Evolutionary conservation across 2,797 vertebrate genomes (phyloP).

Genomic region (Dendrocincla tyrannina): DNA sequence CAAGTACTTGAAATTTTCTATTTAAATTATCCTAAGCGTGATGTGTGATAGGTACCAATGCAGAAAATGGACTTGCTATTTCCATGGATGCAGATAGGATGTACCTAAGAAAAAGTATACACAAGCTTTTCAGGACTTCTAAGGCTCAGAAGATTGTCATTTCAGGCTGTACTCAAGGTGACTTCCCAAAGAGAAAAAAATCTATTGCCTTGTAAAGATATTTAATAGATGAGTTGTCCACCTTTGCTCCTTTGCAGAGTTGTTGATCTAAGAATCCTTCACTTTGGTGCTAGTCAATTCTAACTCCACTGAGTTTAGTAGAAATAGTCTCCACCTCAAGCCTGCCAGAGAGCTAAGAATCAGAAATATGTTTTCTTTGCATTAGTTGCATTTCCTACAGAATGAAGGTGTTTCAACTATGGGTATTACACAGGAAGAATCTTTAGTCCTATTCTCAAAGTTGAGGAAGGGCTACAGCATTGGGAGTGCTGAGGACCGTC

Average conservation of each 20-base stretch:
- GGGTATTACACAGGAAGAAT: neutral
- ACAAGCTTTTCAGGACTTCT: neutral
- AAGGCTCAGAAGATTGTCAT: neutral
- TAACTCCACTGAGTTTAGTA: neutral
- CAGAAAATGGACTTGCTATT: neutral
- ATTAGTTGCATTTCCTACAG: neutral
- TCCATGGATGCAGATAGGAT: neutral
- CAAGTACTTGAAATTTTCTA: neutral
- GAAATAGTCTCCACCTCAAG: neutral
- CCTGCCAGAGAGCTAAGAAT: neutral
- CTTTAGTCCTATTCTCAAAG: neutral
- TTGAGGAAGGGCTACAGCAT: neutral
- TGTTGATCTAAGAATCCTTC: neutral
- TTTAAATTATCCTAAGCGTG: neutral
- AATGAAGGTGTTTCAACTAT: neutral
- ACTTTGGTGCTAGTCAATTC: neutral
- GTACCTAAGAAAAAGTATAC: neutral
- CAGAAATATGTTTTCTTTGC: neutral
- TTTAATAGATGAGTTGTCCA: neutral
- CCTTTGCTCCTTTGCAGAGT: neutral
- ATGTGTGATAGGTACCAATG: neutral
- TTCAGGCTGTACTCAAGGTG: neutral
- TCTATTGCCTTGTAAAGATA: neutral
- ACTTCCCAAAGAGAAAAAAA: neutral
- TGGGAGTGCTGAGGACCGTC: neutral